Base-by-base conservation (phyloP, 1,140 invertebrate species). In the Araneus ventricosus region DNA sequence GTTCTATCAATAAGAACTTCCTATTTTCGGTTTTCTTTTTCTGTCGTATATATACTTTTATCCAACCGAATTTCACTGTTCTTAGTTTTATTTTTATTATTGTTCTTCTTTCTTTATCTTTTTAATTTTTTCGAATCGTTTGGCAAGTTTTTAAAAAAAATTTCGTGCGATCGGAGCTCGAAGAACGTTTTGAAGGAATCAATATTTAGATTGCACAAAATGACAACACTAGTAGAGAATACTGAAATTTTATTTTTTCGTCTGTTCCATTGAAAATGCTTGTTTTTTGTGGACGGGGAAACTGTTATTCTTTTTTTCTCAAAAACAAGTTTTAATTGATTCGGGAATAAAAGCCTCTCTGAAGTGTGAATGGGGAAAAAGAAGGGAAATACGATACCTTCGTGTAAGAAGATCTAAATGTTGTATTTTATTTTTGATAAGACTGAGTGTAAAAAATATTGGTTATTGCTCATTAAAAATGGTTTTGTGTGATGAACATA, bases 291-390 rank as follows among this genome's bases (percentile, higher is more conserved):
- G 14, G 10, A 0, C 3, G 14, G 6, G 20, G 30, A 75, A 37
- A 75, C 20, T 75, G 20, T 2, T 20, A 20, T 20, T 0, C n/a
- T 75, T 75, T 75, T 17, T 34, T 37, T 37, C 34, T 22, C 30
- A 75, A 75, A 75, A 75, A 75, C 27, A 22, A 75, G 70, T 75
- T 75, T 75, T 75, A 75, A 75, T 75, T 75, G 70, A 14, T 75
- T 0, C 30, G 70, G 70, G 70, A 37, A 37, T 75, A 75, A 75
- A 75, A 75, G 30, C 6, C 10, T 14, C 27, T 61, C 59, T 61
- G 24, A 61, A n/a, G 59, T n/a, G 59, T 61, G 20, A 22, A 24
- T 24, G 59, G 24, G 24, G 20, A 61, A 5, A 52, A 45, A 1
- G 41, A 10, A 52, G 45, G 45, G 45, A 52, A 52, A 52, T 52